A percentile compares a stretch with the other conserved stretches of the same genome.
These are phyloP conservation scores for Dendrolimus punctatus DNA, from an alignment of 1,140 invertebrate genomes.

Conservation along the genomic window DNA sequence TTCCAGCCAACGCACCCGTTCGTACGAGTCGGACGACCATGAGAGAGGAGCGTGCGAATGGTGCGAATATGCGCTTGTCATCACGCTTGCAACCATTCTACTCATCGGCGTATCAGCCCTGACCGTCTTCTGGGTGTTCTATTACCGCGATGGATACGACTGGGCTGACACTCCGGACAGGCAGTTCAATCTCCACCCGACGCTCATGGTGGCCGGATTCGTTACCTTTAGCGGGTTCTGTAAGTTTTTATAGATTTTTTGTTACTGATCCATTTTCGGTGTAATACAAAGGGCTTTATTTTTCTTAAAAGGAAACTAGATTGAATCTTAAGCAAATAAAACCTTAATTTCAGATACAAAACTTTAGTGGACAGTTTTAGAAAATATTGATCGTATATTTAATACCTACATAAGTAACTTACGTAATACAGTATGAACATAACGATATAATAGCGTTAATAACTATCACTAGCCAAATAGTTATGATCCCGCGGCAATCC, in stretches of 20 bases:
- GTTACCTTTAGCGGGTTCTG: constrained; percentile 89
- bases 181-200: constrained; percentile 89
- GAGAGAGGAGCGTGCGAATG: constrained; percentile 80
- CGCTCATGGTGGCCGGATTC: constrained; percentile 88
- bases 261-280: neutral
- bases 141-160: constrained; percentile 83
- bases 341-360: too few relatives aligned
- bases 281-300: neutral
- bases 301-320: too few relatives aligned
- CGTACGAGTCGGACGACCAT: constrained; percentile 78
- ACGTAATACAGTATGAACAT: too few relatives aligned
- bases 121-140: constrained; percentile 86
- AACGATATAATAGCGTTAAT: too few relatives aligned
- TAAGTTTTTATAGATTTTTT: constrained; percentile 69
- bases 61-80: constrained; percentile 82
- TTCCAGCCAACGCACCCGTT: constrained; percentile 75
- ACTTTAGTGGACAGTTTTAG: too few relatives aligned
- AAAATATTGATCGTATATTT: too few relatives aligned
- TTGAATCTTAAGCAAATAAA: too few relatives aligned
- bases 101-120: constrained; percentile 81
- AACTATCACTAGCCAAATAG: too few relatives aligned
- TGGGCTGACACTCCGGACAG: constrained; percentile 77
- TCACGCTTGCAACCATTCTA: constrained; percentile 81
- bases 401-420: too few relatives aligned
- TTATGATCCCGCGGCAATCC: too few relatives aligned